A percentile compares a stretch with the other conserved stretches of the same genome.
Conservation (phyloP, 2,888 invertebrate genomes). For the Philhelius pedissequus region DNA sequence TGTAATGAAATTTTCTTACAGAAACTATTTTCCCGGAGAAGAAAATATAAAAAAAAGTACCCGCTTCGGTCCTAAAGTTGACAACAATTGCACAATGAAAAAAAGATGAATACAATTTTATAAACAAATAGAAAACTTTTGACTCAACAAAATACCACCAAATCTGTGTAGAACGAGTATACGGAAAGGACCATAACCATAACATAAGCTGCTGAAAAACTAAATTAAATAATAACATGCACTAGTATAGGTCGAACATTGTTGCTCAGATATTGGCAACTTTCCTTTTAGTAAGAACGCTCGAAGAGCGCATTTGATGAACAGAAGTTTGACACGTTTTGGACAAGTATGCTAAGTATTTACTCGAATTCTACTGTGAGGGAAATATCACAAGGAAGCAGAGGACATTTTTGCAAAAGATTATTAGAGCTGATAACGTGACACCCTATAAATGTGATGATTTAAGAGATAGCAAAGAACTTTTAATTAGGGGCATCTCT, state of each 20-base stretch:
- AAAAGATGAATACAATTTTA: slow-evolving; percentile 38
- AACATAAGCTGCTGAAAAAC: neutral
- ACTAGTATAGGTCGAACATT: neutral
- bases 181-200: neutral
- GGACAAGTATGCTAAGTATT: too few species aligned
- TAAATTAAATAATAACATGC: neutral
- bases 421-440: too few species aligned
- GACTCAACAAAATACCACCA: slow-evolving; percentile 26
- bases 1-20: slow-evolving; percentile 53
- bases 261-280: neutral
- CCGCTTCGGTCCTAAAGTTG: neutral
- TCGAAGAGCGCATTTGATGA: too few species aligned
- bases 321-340: too few species aligned
- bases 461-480: too few species aligned
- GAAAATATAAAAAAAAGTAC: neutral
- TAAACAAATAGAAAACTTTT: slow-evolving; percentile 54
- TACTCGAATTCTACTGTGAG: too few species aligned
- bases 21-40: neutral
- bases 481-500: too few species aligned
- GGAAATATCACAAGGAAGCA: too few species aligned
- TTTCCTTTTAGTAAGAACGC: too few species aligned
- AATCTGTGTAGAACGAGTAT: slow-evolving; percentile 17
- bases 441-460: too few species aligned
- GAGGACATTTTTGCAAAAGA: too few species aligned
- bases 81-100: slow-evolving; percentile 39